Evolutionary conservation across 1,140 invertebrate species (phyloP), one percentile per base, ranked within the genome.

Genomic region (Chironomus tepperi): DNA sequence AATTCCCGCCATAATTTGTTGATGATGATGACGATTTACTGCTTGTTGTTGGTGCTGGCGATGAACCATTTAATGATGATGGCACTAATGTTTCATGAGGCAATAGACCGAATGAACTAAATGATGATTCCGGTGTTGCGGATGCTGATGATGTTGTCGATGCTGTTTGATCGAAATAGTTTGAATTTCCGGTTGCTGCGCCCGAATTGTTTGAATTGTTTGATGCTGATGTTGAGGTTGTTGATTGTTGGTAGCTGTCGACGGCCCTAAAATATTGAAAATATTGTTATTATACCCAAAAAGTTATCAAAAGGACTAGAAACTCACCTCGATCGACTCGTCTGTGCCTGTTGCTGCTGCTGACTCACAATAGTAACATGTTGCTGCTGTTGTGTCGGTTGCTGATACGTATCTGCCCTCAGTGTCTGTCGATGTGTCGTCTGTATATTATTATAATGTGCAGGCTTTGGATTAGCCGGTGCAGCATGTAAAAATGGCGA

Each of bases 51-150:
- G 65, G 16, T 21, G 76, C 87, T 85, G 24, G 84, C 82, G 42
- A 85, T 83, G 65, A 88, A 86, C 76, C 87, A 84, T 70, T 70
- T 76, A 86, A 86, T 43, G 88, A 87, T 42, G 88, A 88, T 2
- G 89, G 85, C 75, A 90, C 88, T 76, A 90, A 87, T 82, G 88
- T 90, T 83, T 92, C 90, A 80, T 92, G 90, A 8, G 90, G 90
- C 77, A 92, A 81, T 77, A 92, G 89, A 67, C 90, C 90, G 81
- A 91, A 91, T 0, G 90, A 89, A 78, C 89, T 90, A 21, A 87
- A 70, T 5, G 7, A 10, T 19, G 65, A 70, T 70, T 70, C 65
- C 5, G 65, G 65, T 7, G 65, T 70, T 19, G 65, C 65, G 7
- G 65, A 70, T 9, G 65, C 65, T 70, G 65, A 70, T 19, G 65